Evolutionary conservation across 1,140 invertebrate species (phyloP).

Genomic region (Pentalonia nigronervosa): DNA sequence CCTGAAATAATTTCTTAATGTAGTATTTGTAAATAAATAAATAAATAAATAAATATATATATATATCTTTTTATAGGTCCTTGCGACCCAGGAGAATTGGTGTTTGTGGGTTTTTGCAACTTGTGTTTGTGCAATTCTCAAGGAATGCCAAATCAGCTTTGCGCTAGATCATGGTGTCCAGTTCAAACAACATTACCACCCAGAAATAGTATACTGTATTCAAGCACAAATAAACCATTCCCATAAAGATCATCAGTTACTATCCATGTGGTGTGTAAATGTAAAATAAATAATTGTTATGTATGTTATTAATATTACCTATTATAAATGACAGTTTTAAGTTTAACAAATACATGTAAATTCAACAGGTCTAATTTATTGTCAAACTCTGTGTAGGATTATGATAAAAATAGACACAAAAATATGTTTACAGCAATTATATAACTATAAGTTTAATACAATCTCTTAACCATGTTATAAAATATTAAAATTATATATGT

Average conservation of each 20-base stretch:
- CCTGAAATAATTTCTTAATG: not conserved
- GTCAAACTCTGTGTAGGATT: constrained; percentile 1
- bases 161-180: constrained; percentile 47
- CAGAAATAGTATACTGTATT: not conserved
- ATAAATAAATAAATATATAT: no score
- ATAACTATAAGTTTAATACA: constrained; percentile 5
- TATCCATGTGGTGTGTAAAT: not conserved
- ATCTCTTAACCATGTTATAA: constrained; percentile 35
- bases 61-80: not conserved
- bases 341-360: not conserved
- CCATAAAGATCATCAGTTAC: not conserved
- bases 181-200: constrained; percentile 13
- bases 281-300: not conserved
- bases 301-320: not conserved
- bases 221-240: not conserved
- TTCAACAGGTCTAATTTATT: constrained; percentile 13
- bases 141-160: constrained; percentile 34
- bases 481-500: constrained; percentile 29
- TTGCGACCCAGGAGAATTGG: constrained; percentile 44
- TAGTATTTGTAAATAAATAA: not conserved
- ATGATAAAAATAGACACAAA: constrained; percentile 38
- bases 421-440: constrained; percentile 10
- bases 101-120: constrained; percentile 51
- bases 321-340: not conserved
- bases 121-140: constrained; percentile 41